Conservation (phyloP, 2,113 vertebrate genomes). For the Oenanthe oenanthe region DNA sequence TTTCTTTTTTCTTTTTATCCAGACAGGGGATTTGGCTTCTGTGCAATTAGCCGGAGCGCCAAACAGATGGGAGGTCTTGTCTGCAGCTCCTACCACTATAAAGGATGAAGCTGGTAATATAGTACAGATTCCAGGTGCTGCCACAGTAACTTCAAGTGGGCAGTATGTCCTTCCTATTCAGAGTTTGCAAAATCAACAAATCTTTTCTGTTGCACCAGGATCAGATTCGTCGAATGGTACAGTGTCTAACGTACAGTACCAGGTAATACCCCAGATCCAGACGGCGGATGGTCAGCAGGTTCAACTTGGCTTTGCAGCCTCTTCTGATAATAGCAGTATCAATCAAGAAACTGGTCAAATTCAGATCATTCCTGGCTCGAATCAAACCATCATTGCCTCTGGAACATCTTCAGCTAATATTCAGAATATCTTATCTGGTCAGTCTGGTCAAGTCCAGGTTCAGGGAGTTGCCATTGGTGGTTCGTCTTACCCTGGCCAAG, state of each 20-base stretch:
- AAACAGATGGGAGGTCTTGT: slow-evolving; percentile 95
- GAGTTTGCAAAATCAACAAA: slow-evolving; percentile 95
- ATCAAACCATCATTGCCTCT: slow-evolving; percentile 89
- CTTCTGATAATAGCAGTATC: slow-evolving; percentile 88
- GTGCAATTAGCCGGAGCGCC: slow-evolving; percentile 89
- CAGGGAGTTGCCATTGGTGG: slow-evolving; percentile 94
- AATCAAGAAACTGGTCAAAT: slow-evolving; percentile 96
- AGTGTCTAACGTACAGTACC: slow-evolving; percentile 98
- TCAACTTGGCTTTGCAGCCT: slow-evolving; percentile 93
- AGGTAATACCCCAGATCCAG: slow-evolving; percentile 99
- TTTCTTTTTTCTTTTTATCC: slow-evolving; percentile 70
- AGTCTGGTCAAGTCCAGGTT: slow-evolving; percentile 93
- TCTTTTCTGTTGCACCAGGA: slow-evolving; percentile 94
- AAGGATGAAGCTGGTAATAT: slow-evolving; percentile 95
- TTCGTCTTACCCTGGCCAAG: slow-evolving; percentile 93
- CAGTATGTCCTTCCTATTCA: slow-evolving; percentile 99
- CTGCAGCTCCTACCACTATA: slow-evolving; percentile 84
- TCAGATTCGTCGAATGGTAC: slow-evolving; percentile 90
- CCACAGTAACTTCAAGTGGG: slow-evolving; percentile 93
- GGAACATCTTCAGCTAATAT: slow-evolving; percentile 87
- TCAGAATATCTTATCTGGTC: slow-evolving; percentile 92
- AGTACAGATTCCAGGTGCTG: slow-evolving; percentile 93
- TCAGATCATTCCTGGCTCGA: slow-evolving; percentile 94
- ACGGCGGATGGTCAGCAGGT: slow-evolving; percentile 90
- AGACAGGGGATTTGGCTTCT: slow-evolving; percentile 91